phyloP scores from a whole-genome alignment of 2,797 vertebrate genomes.

The Cynopterus sphinx region DNA sequence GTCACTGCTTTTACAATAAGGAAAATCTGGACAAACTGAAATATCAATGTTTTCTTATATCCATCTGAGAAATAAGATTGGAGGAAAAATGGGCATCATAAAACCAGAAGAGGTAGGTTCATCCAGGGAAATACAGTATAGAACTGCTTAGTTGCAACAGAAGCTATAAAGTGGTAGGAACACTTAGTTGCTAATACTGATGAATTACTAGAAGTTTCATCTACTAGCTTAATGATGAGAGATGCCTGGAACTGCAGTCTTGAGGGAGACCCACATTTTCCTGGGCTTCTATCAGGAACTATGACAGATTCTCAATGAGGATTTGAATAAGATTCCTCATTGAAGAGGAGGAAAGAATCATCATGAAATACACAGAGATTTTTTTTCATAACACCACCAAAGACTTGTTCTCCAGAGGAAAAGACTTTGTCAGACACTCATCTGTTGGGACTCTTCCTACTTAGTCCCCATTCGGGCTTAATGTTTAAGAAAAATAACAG shows the following conservation, averaged over 20 bases:
- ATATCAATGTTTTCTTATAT: not conserved
- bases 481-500: not conserved
- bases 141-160: not conserved
- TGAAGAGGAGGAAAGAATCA: not conserved
- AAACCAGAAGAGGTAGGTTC: not conserved
- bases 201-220: not conserved
- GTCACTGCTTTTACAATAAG: not conserved
- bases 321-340: not conserved
- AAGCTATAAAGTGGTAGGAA: not conserved
- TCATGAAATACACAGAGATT: not conserved
- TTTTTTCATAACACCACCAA: not conserved
- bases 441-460: not conserved
- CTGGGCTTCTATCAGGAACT: not conserved
- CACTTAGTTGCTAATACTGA: not conserved
- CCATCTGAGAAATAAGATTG: not conserved
- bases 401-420: not conserved
- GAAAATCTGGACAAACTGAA: not conserved
- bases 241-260: not conserved
- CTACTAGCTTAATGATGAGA: not conserved
- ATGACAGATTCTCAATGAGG: not conserved
- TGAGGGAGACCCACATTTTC: not conserved
- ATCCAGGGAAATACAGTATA: not conserved
- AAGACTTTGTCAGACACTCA: not conserved
- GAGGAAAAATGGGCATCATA: not conserved
- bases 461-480: not conserved